A percentile compares a stretch with the other conserved stretches of the same genome.
phyloP scores from a whole-genome alignment of 2,797 vertebrate species.

The Lacerta bilineata region DNA sequence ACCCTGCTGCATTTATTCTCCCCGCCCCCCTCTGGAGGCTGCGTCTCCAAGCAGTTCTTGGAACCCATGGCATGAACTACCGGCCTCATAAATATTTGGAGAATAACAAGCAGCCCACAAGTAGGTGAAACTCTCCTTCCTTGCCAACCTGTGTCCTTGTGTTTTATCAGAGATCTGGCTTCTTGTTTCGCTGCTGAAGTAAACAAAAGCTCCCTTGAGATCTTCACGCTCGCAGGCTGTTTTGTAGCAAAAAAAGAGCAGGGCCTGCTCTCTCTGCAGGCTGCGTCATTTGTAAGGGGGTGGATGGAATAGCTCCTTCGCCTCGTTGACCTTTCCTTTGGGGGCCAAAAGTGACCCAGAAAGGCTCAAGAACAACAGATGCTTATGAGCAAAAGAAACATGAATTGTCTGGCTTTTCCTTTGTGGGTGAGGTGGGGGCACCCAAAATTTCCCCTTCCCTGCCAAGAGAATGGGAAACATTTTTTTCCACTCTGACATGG shows the following conservation, averaged over 20 bases:
- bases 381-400: conserved; percentile 48
- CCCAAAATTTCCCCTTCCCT: background rate
- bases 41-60: background rate
- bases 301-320: background rate
- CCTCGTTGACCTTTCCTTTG: accelerated
- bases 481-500: background rate
- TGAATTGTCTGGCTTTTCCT: conserved; percentile 56
- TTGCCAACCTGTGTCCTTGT: background rate
- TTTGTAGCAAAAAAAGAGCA: background rate
- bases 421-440: background rate
- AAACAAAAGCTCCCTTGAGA: background rate
- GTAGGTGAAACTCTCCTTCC: background rate
- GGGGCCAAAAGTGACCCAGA: conserved; percentile 31
- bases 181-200: background rate
- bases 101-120: background rate
- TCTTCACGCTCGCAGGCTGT: accelerated
- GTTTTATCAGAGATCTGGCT: background rate
- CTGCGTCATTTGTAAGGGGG: background rate
- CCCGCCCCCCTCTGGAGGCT: background rate
- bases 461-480: background rate
- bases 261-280: background rate
- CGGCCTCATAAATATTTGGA: background rate
- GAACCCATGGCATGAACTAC: background rate
- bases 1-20: background rate
- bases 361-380: conserved; percentile 46